These are phyloP conservation scores for Actinia tenebrosa DNA, from an alignment of 64 coral and sea anemone genomes.

Conservation along the genomic window DNA sequence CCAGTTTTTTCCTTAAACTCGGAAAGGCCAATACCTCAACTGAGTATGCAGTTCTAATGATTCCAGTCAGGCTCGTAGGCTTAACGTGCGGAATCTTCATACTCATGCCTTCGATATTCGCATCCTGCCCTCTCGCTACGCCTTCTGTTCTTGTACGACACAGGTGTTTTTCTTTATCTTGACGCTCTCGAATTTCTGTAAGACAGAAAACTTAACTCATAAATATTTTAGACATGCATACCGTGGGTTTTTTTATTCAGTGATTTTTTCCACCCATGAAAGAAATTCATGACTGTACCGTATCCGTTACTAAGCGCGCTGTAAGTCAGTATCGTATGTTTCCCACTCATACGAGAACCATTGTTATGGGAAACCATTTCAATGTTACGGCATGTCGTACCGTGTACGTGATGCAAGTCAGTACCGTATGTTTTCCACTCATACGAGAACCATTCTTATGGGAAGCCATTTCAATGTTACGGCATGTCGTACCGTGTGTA, in stretches of 20 bases:
- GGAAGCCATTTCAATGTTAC: not conserved
- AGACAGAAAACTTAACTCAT: not conserved
- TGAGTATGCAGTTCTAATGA: constrained; percentile 12
- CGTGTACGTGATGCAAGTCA: no score
- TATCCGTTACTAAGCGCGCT: not conserved
- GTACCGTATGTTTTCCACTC: no score
- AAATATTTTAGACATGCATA: not conserved
- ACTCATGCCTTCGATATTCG: constrained; percentile 4
- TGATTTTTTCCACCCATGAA: no score
- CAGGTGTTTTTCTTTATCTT: constrained; percentile 12
- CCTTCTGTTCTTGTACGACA: not conserved
- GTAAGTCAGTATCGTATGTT: no score
- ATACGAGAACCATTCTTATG: no score
- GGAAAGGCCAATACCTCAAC: not conserved
- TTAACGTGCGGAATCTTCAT: not conserved
- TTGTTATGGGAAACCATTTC: no score
- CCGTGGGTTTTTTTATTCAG: no score
- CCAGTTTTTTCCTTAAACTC: no score
- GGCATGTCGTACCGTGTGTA: not conserved
- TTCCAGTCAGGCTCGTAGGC: constrained; percentile 6
- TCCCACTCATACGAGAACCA: no score
- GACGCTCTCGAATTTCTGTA: not conserved
- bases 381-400: no score
- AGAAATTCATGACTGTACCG: not conserved
- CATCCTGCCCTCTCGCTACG: not conserved